phyloP scores from a whole-genome alignment of 2,888 invertebrate genomes.

The Macrosoma leucophasiata region DNA sequence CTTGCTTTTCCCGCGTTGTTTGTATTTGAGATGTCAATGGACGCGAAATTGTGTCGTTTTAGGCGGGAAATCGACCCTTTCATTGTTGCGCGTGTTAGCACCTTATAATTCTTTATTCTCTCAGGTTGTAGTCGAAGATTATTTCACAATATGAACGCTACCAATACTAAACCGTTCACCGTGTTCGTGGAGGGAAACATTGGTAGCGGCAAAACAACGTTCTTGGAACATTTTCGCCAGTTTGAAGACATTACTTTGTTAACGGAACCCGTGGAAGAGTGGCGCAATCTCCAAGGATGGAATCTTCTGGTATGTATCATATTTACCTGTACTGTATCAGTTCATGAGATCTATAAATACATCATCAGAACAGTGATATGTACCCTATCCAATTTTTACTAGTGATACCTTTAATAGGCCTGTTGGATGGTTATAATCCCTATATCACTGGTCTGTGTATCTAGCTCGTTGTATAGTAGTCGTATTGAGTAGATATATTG shows the following conservation, averaged over 20 bases:
- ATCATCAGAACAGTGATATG: no score
- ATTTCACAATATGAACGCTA: conserved; percentile 44
- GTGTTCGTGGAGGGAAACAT: conserved; percentile 93
- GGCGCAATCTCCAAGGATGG: conserved; percentile 86
- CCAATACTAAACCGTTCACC: conserved; percentile 80
- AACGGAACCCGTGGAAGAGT: conserved; percentile 88
- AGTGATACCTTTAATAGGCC: no score
- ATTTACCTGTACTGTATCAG: not conserved
- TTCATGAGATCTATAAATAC: no score
- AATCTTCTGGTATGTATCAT: conserved; percentile 79
- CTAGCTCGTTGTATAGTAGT: no score
- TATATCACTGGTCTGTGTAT: no score
- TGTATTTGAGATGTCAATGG: no score
- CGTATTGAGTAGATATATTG: no score
- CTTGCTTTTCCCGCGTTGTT: no score
- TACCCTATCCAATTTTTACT: no score
- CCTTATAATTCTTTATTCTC: conserved; percentile 16
- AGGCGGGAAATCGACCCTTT: conserved; percentile 29
- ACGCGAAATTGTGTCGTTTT: no score
- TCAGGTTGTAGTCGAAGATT: conserved; percentile 33
- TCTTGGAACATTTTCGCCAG: conserved; percentile 85
- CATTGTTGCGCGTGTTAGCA: conserved; percentile 6
- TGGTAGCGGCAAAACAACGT: conserved; percentile 93
- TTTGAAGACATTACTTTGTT: conserved; percentile 80
- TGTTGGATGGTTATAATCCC: no score